These are phyloP conservation scores for Drosophila setosimentum DNA, from an alignment of 2,888 invertebrate genomes.

Conservation along the genomic window DNA sequence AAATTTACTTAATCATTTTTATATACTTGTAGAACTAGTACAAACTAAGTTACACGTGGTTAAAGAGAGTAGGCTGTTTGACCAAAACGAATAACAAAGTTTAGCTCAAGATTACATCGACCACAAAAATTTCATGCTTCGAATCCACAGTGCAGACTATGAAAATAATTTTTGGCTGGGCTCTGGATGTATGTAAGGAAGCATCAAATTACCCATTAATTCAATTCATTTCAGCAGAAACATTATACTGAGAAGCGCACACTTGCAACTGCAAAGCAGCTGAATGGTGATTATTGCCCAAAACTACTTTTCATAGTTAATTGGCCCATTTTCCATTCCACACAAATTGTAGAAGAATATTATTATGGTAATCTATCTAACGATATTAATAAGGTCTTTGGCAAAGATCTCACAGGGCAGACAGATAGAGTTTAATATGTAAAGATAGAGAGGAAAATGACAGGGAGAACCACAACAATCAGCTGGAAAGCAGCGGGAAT, in stretches of 20 bases:
- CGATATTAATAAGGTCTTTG: neutral
- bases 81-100: neutral
- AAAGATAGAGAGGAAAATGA: neutral
- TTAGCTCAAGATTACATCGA: neutral
- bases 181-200: no score
- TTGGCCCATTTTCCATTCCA: neutral
- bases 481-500: neutral
- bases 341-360: no score
- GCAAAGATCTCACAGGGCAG: neutral
- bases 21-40: neutral
- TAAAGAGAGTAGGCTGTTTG: neutral
- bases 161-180: neutral
- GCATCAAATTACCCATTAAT: neutral
- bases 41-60: constrained; percentile 17
- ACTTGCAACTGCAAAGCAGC: neutral
- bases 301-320: neutral
- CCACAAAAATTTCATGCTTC: neutral
- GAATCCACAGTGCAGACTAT: neutral
- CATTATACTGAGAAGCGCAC: neutral
- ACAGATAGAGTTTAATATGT: neutral
- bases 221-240: neutral
- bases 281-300: no score
- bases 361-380: neutral
- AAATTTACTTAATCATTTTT: constrained; percentile 30
- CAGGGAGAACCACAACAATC: neutral